These are phyloP conservation scores for Martes martes DNA, from an alignment of 2,113 vertebrate genomes.

Conservation along the genomic window DNA sequence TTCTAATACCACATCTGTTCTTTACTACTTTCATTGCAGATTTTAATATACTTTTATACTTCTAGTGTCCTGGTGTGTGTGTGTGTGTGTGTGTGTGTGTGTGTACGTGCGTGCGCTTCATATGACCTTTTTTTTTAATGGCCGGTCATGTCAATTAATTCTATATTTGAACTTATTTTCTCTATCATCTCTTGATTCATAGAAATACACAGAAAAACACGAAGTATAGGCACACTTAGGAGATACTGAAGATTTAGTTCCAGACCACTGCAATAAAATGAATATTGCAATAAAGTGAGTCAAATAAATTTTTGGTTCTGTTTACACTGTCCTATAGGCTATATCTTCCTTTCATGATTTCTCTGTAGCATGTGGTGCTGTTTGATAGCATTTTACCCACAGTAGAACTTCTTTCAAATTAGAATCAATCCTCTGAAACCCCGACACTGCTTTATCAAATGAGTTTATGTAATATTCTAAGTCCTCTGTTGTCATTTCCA, in stretches of 20 bases:
- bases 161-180: not conserved
- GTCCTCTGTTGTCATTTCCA: not conserved
- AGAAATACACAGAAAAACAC: not conserved
- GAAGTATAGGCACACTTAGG: not conserved
- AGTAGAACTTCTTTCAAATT: not conserved
- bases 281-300: not conserved
- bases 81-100: too few species aligned
- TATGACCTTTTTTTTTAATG: not conserved
- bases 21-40: not conserved
- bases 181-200: not conserved
- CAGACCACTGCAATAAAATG: not conserved
- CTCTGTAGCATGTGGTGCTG: not conserved
- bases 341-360: not conserved
- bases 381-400: not conserved
- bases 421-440: not conserved
- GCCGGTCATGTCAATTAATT: not conserved
- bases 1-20: not conserved
- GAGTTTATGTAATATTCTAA: not conserved
- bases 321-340: not conserved
- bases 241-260: not conserved
- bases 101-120: rapidly evolving
- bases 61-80: not conserved
- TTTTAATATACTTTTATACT: not conserved
- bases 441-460: not conserved
- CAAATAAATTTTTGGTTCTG: not conserved